Evolutionary conservation across 2,797 vertebrate genomes (phyloP), one percentile per base, ranked within the genome.

Genomic region (Bradypodion pumilum): DNA sequence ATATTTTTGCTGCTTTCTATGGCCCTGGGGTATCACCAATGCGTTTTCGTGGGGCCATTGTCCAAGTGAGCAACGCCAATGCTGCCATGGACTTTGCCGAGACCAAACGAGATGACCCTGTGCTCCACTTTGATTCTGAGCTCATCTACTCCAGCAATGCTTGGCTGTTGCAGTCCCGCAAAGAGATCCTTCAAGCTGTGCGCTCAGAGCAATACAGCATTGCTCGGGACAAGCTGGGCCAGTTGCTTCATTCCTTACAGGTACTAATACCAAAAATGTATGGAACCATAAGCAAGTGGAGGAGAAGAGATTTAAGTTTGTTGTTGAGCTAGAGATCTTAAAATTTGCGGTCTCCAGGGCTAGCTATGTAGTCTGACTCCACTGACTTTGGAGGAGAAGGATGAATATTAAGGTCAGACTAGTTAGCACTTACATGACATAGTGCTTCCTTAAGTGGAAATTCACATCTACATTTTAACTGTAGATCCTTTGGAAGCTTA

Each of bases 121-220:
- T 97, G 74, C 96, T 96, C 87, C 97, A 98, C 91, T 98, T 98
- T 74, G 97, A 98, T 88, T 97, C 97, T 0, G 97, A 98, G 90
- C 93, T 82, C 1, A 91, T 98, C 74, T 92, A 91, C 46, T 92
- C 88, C 56, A 94, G 96, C 44, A 94, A 80, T 1, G 63, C 77
- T 40, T 93, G 91, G 86, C 84, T 98, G 42, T 91, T 93, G 32
- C 90, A 92, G 46, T 90, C 96, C 86, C 97, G 97, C 87, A 89
- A 90, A 42, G 95, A 97, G 81, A 94, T 94, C 12, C 75, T 97
- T 81, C 91, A 94, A 12, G 96, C 95, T 0, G 87, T 95, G 27
- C 90, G 72, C 74, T 95, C 95, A 46, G 94, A 94, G 78, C 95
- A 97, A 81, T 95, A 97, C 78, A 93, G 95, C 37, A 93, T 95